Evolutionary conservation across 2,113 vertebrate species (phyloP).

Genomic region (Stigmatopora nigra): DNA sequence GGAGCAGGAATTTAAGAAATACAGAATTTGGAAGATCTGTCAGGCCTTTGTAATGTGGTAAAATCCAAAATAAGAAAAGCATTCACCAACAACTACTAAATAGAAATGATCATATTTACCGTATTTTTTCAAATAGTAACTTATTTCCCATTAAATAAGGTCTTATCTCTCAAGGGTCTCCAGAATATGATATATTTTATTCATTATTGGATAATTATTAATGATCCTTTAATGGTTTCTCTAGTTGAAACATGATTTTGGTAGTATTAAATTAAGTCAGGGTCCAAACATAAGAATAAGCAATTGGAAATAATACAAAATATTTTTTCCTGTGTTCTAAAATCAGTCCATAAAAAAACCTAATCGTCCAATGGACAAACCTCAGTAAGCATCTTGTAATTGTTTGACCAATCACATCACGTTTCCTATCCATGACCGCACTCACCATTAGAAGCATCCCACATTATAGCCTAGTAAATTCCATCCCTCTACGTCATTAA

Average conservation of each 20-base stretch:
- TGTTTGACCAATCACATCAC: slow-evolving; percentile 31
- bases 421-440: slow-evolving; percentile 30
- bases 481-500: slow-evolving; percentile 20
- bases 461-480: slow-evolving; percentile 43
- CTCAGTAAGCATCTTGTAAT: slow-evolving; percentile 32
- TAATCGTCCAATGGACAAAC: slow-evolving; percentile 30
- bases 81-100: too few relatives aligned
- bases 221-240: too few relatives aligned
- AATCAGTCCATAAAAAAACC: slow-evolving; percentile 21
- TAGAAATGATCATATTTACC: too few relatives aligned
- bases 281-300: too few relatives aligned
- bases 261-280: too few relatives aligned
- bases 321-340: slow-evolving; percentile 31
- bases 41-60: background rate
- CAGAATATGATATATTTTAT: too few relatives aligned
- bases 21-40: background rate
- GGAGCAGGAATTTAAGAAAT: background rate
- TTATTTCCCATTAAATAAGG: too few relatives aligned
- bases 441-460: slow-evolving; percentile 31
- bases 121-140: too few relatives aligned
- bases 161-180: too few relatives aligned
- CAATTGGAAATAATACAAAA: slow-evolving; percentile 11
- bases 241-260: too few relatives aligned
- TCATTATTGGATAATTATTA: too few relatives aligned
- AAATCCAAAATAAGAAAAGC: too few relatives aligned